phyloP scores from a whole-genome alignment of 2,797 vertebrate species.

The Sparidentex hasta region DNA sequence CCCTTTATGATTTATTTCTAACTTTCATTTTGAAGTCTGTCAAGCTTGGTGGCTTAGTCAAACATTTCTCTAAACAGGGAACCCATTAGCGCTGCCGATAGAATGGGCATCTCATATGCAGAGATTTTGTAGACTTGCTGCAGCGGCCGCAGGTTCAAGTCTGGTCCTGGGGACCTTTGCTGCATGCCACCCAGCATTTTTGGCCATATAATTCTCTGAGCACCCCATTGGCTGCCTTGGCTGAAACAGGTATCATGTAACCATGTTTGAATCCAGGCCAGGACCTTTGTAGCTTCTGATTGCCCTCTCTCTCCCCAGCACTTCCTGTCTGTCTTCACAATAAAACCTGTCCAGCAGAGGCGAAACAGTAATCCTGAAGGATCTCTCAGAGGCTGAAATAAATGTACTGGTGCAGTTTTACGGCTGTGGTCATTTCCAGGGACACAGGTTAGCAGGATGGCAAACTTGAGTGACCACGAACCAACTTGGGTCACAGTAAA shows the following conservation, averaged over 20 bases:
- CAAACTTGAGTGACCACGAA: background rate
- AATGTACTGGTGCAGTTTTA: constrained; percentile 29
- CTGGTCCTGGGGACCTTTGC: too few relatives aligned
- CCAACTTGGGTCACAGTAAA: background rate
- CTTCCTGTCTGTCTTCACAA: constrained; percentile 57
- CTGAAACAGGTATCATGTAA: constrained; percentile 46
- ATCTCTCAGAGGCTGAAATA: constrained; percentile 2
- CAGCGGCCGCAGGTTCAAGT: too few relatives aligned
- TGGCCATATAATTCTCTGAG: background rate
- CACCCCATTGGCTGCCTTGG: constrained; percentile 9
- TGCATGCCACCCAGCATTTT: too few relatives aligned
- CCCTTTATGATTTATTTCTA: constrained; percentile 27
- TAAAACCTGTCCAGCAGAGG: constrained; percentile 38
- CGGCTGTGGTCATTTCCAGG: background rate
- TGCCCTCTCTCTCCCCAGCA: background rate
- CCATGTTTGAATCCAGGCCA: constrained; percentile 32
- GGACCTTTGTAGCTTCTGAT: constrained; percentile 50
- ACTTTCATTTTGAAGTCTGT: constrained; percentile 20
- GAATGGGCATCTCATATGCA: too few relatives aligned
- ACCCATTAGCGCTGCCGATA: too few relatives aligned
- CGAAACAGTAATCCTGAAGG: constrained; percentile 14
- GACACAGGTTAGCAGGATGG: background rate
- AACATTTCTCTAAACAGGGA: background rate
- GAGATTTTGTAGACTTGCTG: too few relatives aligned
- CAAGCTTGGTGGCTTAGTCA: background rate